Conservation (phyloP, 2,113 vertebrate species). For the Poeciliopsis prolifica region DNA sequence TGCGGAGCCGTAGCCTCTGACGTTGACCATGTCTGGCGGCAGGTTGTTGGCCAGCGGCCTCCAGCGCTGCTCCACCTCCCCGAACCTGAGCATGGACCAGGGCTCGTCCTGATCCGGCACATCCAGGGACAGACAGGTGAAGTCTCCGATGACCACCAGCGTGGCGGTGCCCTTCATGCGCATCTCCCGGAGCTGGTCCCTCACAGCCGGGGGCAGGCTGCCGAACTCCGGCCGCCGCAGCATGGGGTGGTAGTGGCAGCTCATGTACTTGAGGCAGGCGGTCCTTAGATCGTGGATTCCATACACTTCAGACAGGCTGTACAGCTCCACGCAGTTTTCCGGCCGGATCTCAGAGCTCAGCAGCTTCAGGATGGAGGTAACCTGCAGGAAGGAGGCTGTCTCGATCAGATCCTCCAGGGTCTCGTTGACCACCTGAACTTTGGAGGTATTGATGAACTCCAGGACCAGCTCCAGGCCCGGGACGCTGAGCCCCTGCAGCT, state of each 20-base stretch:
- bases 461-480: slow-evolving; percentile 91
- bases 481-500: slow-evolving; percentile 89
- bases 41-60: slow-evolving; percentile 85
- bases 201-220: slow-evolving; percentile 72
- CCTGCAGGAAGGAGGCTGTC: slow-evolving; percentile 92
- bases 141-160: slow-evolving; percentile 87
- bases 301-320: slow-evolving; percentile 88
- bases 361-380: slow-evolving; percentile 88
- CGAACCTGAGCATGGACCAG: slow-evolving; percentile 89
- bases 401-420: slow-evolving; percentile 90
- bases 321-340: slow-evolving; percentile 90
- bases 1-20: slow-evolving; percentile 88
- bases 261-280: slow-evolving; percentile 89
- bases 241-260: slow-evolving; percentile 87
- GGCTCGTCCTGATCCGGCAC: slow-evolving; percentile 80
- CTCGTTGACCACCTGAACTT: slow-evolving; percentile 79
- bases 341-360: slow-evolving; percentile 86
- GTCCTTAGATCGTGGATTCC: slow-evolving; percentile 87
- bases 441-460: slow-evolving; percentile 91
- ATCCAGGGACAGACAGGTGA: slow-evolving; percentile 78
- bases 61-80: slow-evolving; percentile 87
- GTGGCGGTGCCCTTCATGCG: slow-evolving; percentile 87
- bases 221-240: slow-evolving; percentile 83
- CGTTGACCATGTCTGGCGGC: slow-evolving; percentile 87
- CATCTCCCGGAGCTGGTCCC: slow-evolving; percentile 83